These are phyloP conservation scores for Tipula unca DNA, from an alignment of 2,888 invertebrate species.

Conservation along the genomic window DNA sequence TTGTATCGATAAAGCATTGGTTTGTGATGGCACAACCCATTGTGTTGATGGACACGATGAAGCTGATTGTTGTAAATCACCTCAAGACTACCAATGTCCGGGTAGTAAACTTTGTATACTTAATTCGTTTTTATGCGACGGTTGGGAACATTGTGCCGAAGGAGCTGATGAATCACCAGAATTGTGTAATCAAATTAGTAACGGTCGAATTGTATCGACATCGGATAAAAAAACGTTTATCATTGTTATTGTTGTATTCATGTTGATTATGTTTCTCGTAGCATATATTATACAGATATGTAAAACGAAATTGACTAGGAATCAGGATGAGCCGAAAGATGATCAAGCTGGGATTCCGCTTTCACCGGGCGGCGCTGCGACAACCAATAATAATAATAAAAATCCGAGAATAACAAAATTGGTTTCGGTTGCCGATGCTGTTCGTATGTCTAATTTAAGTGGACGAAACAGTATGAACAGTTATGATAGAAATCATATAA, in stretches of 20 bases:
- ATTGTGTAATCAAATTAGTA: conserved; percentile 47
- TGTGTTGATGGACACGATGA: conserved; percentile 64
- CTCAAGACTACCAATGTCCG: conserved; percentile 60
- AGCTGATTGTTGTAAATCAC: conserved; percentile 54
- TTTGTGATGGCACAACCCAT: conserved; percentile 55
- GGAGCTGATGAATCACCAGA: conserved; percentile 68
- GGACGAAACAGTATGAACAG: conserved; percentile 54
- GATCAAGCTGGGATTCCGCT: conserved; percentile 59
- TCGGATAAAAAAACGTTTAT: conserved; percentile 48
- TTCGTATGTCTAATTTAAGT: conserved; percentile 57
- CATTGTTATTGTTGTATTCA: conserved; percentile 47
- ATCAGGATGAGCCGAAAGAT: conserved; percentile 47
- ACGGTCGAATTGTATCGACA: conserved; percentile 41
- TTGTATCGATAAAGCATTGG: conserved; percentile 52
- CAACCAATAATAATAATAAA: conserved; percentile 30
- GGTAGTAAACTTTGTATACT: conserved; percentile 65
- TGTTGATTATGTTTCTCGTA: conserved; percentile 48
- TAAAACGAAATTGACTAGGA: conserved; percentile 44
- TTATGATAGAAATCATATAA: conserved; percentile 62
- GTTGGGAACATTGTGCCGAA: conserved; percentile 68
- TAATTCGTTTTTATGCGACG: conserved; percentile 61
- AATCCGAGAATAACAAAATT: conserved; percentile 38
- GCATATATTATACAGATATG: conserved; percentile 48
- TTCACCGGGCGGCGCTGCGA: conserved; percentile 43
- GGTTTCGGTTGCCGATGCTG: conserved; percentile 45